Conservation (phyloP, 2,888 invertebrate species). For the Ichneumon xanthorius region DNA sequence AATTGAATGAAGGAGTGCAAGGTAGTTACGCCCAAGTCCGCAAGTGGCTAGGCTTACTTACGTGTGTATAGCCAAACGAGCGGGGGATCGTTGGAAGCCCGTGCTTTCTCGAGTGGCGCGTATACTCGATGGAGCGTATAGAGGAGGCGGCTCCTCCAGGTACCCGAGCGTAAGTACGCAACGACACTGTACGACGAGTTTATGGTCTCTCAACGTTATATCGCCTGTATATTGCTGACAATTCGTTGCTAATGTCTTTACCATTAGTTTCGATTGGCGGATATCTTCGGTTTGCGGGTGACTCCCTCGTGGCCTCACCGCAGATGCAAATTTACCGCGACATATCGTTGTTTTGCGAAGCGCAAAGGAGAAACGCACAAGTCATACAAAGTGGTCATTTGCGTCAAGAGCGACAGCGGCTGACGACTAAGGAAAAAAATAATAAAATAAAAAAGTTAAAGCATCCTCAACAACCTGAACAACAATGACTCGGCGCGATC, state of each 20-base stretch:
- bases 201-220: conserved; percentile 83
- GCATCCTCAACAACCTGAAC: not conserved
- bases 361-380: conserved; percentile 1
- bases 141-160: conserved; percentile 60
- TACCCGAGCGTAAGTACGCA: conserved; percentile 71
- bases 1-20: conserved; percentile 43
- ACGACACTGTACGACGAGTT: conserved; percentile 81
- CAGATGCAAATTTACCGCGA: conserved; percentile 17
- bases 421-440: not conserved
- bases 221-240: conserved; percentile 82
- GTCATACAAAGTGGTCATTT: conserved; percentile 4
- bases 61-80: conserved; percentile 53
- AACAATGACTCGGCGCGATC: not conserved
- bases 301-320: not conserved
- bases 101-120: conserved; percentile 24
- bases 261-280: conserved; percentile 81
- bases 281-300: conserved; percentile 14
- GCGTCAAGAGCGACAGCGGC: conserved; percentile 1
- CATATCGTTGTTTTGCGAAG: conserved; percentile 8
- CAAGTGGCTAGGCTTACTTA: conserved; percentile 59
- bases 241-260: conserved; percentile 82
- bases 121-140: conserved; percentile 56
- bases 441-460: not conserved
- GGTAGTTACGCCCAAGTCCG: conserved; percentile 36
- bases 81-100: conserved; percentile 27